phyloP scores from a whole-genome alignment of 2,888 invertebrate species.

The Phyto melanocephala region DNA sequence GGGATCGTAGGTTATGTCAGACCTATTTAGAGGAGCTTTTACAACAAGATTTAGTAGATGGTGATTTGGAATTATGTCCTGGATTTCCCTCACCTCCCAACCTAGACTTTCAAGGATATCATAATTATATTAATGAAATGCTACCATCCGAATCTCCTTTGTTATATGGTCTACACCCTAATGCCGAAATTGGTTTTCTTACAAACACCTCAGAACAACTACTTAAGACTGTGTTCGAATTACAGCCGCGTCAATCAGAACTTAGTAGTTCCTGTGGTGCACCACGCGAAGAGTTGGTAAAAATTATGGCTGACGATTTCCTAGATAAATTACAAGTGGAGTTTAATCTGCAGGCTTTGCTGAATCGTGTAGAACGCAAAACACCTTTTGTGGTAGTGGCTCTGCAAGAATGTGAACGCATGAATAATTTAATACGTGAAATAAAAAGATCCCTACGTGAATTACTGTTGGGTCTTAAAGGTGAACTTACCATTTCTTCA shows the following conservation, averaged over 20 bases:
- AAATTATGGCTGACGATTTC: conserved; percentile 90
- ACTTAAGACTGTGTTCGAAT: conserved; percentile 91
- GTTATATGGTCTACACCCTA: conserved; percentile 95
- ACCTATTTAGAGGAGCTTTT: conserved; percentile 92
- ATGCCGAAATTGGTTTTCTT: conserved; percentile 96
- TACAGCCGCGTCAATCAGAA: conserved; percentile 91
- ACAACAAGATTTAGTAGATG: conserved; percentile 91
- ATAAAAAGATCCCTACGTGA: conserved; percentile 91
- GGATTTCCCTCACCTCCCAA: conserved; percentile 94
- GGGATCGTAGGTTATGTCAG: conserved; percentile 93
- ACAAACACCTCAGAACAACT: conserved; percentile 91
- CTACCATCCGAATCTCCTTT: conserved; percentile 93
- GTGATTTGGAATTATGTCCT: conserved; percentile 89
- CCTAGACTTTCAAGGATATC: conserved; percentile 92
- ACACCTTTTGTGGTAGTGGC: conserved; percentile 96
- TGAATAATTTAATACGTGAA: conserved; percentile 92
- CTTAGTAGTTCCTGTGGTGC: conserved; percentile 80
- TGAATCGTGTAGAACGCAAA: conserved; percentile 91
- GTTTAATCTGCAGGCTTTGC: conserved; percentile 91
- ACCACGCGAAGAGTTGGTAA: conserved; percentile 88
- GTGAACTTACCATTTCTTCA: conserved; percentile 95
- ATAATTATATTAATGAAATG: conserved; percentile 90
- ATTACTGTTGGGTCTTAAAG: conserved; percentile 93
- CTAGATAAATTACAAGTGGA: conserved; percentile 93
- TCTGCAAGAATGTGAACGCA: conserved; percentile 95